A percentile compares a stretch with the other conserved stretches of the same genome.
Conservation (phyloP, 2,888 invertebrate genomes). For the Ditylenchus weischeri region DNA sequence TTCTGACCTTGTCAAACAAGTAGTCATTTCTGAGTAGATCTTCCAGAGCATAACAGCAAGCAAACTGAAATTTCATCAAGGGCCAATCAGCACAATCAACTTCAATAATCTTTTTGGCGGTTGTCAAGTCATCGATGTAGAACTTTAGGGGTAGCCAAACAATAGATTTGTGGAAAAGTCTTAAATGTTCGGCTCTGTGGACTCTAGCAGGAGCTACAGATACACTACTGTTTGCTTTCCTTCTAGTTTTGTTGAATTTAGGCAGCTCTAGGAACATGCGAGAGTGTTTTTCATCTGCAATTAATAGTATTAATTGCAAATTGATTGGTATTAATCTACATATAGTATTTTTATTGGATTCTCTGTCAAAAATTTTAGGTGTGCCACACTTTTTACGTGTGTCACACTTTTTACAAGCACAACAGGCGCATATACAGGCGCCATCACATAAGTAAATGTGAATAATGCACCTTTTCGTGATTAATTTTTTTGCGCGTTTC, state of each 20-base stretch:
- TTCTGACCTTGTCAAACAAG: constrained; percentile 41
- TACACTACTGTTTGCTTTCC: constrained; percentile 11
- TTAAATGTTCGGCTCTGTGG: constrained; percentile 24
- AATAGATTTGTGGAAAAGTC: constrained; percentile 35
- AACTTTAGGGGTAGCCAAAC: constrained; percentile 31
- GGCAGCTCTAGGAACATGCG: constrained; percentile 34
- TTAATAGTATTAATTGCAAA: too few relatives aligned
- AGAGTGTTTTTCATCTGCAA: constrained; percentile 33
- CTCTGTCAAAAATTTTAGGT: too few relatives aligned
- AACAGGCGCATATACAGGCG: too few relatives aligned
- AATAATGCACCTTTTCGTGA: too few relatives aligned
- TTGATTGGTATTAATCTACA: too few relatives aligned
- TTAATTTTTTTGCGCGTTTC: too few relatives aligned
- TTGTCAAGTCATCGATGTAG: constrained; percentile 36
- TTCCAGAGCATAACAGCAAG: constrained; percentile 45
- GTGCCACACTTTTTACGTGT: too few relatives aligned
- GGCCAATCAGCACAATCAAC: constrained; percentile 40
- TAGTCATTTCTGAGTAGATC: constrained; percentile 31
- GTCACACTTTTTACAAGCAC: too few relatives aligned
- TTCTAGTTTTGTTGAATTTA: constrained; percentile 15
- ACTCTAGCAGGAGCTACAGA: constrained; percentile 12
- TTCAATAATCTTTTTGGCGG: constrained; percentile 36
- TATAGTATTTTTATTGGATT: too few relatives aligned
- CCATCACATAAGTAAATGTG: too few relatives aligned
- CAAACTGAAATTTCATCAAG: constrained; percentile 46